phyloP scores from a whole-genome alignment of 2,888 invertebrate genomes.

The Mayetiola destructor region DNA sequence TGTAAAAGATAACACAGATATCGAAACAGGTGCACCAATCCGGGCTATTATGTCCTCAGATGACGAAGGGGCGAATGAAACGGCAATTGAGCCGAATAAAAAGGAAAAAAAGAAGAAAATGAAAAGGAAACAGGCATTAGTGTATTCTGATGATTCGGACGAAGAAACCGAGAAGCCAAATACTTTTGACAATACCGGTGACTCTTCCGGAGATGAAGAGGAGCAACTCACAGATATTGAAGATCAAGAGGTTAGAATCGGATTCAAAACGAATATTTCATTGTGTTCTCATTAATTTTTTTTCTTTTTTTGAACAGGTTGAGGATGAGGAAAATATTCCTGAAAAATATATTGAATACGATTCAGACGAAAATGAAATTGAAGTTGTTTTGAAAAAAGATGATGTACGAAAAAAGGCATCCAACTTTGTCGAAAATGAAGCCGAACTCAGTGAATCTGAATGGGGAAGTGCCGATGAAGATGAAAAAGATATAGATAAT shows the following conservation, averaged over 20 bases:
- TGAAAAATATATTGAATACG: slow-evolving; percentile 49
- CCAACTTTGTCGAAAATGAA: slow-evolving; percentile 75
- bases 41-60: neutral
- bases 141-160: neutral
- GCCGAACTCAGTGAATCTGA: slow-evolving; percentile 87
- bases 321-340: neutral
- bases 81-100: neutral
- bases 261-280: neutral
- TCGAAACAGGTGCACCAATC: neutral
- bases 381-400: slow-evolving; percentile 22
- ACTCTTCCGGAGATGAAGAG: no score
- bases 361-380: slow-evolving; percentile 71
- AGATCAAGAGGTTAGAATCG: no score
- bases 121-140: neutral
- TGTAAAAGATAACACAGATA: neutral
- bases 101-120: neutral
- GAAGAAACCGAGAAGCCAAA: neutral
- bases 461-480: slow-evolving; percentile 78
- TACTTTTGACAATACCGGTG: no score
- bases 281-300: neutral
- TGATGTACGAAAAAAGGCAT: slow-evolving; percentile 37
- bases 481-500: slow-evolving; percentile 59
- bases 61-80: neutral
- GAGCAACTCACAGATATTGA: no score
- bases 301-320: no score